Percentiles rank a stretch among this genome's conserved stretches.
Conservation (phyloP, 2,113 vertebrate genomes). For the Hemiprocne comata region DNA sequence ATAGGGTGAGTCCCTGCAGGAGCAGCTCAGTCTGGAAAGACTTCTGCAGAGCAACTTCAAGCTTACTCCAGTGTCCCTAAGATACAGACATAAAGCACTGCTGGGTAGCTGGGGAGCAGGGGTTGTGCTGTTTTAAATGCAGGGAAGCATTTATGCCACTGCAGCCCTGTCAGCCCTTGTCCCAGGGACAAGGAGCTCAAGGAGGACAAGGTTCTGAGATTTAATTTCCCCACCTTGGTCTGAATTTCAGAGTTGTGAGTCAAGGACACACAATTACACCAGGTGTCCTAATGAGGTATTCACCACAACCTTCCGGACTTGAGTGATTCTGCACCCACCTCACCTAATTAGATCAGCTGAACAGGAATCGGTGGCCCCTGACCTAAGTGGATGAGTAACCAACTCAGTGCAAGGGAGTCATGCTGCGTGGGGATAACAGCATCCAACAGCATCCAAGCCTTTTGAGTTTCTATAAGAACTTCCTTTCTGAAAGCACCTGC, state of each 20-base stretch:
- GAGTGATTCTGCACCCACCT: background rate
- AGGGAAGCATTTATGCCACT: background rate
- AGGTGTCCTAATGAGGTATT: background rate
- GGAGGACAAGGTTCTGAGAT: background rate
- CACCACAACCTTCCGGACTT: background rate
- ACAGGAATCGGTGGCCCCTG: background rate
- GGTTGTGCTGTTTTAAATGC: background rate
- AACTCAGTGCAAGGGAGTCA: background rate
- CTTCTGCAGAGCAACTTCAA: background rate
- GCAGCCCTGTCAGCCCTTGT: background rate
- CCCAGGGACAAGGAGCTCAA: background rate
- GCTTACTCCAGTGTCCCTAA: background rate
- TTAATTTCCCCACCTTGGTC: slow-evolving; percentile 20
- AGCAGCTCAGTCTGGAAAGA: background rate
- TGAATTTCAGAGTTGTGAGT: slow-evolving; percentile 6
- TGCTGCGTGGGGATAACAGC: rapidly evolving
- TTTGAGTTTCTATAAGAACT: background rate
- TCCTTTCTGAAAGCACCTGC: background rate
- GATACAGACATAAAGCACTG: background rate
- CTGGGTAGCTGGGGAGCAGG: background rate
- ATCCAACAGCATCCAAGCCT: background rate
- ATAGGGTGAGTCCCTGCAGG: background rate
- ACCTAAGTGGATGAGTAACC: background rate
- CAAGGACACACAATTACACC: background rate
- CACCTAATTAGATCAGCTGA: background rate